A percentile compares a stretch with the other conserved stretches of the same genome.
phyloP scores from a whole-genome alignment of 2,113 vertebrate species.

The Lathamus discolor region DNA sequence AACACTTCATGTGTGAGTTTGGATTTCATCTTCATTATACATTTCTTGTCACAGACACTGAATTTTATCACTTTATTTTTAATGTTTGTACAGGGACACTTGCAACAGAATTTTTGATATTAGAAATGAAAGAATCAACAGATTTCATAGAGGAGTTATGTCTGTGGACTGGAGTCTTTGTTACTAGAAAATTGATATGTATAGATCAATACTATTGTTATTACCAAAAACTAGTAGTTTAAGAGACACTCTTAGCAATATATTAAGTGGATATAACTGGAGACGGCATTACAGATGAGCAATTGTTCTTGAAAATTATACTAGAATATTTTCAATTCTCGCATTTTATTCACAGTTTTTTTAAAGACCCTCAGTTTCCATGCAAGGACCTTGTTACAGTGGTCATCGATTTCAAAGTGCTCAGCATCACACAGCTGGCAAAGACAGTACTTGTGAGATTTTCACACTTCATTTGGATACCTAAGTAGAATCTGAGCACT shows the following conservation, averaged over 20 bases:
- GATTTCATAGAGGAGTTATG: background rate
- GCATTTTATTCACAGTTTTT: background rate
- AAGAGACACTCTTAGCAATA: background rate
- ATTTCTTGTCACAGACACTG: background rate
- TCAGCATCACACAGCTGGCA: background rate
- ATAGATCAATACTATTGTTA: background rate
- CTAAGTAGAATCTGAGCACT: background rate
- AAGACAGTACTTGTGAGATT: background rate
- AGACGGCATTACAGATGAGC: background rate
- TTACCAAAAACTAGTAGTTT: background rate
- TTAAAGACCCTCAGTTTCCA: background rate
- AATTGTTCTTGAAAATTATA: background rate
- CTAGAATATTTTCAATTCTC: background rate
- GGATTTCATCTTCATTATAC: background rate
- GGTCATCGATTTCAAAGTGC: background rate
- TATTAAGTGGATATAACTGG: background rate
- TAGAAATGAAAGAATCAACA: background rate
- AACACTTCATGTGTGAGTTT: background rate
- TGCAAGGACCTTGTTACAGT: background rate
- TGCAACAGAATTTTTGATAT: background rate
- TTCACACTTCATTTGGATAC: background rate
- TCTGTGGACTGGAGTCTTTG: background rate
- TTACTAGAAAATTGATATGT: background rate
- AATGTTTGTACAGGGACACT: background rate
- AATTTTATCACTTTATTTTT: background rate